These are phyloP conservation scores for Lasiurus borealis DNA, from an alignment of 2,113 vertebrate genomes.

Conservation along the genomic window DNA sequence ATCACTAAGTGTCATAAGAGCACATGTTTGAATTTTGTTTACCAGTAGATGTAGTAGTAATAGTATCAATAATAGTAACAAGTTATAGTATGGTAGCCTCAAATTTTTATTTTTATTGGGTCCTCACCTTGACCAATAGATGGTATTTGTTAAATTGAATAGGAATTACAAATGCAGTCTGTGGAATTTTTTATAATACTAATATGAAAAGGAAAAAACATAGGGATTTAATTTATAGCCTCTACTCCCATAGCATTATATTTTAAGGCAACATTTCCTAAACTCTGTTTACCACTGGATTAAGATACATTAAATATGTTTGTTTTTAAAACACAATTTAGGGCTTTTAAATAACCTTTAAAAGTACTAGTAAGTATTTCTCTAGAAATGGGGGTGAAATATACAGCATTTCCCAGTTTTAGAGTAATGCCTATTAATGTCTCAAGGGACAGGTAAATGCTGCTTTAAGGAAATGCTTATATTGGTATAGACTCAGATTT, in stretches of 20 bases:
- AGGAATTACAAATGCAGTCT: conserved; percentile 22
- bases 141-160: conserved; percentile 7
- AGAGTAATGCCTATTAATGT: neutral
- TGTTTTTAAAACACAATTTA: conserved; percentile 26
- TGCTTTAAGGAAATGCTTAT: neutral
- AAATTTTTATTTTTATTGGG: neutral
- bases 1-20: neutral
- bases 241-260: neutral
- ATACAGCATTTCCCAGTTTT: neutral
- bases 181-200: conserved; percentile 27
- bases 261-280: conserved; percentile 49
- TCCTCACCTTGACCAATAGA: neutral
- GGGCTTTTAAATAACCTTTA: conserved; percentile 5
- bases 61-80: neutral
- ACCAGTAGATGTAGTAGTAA: neutral
- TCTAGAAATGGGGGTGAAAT: neutral
- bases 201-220: neutral
- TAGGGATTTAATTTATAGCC: neutral
- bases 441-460: neutral
- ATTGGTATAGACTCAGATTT: neutral
- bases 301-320: conserved; percentile 8
- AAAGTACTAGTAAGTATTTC: neutral
- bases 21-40: neutral
- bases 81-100: neutral
- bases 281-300: neutral